These are phyloP conservation scores for Epinephelus cyanopodus DNA, from an alignment of 2,113 vertebrate species.

Conservation along the genomic window DNA sequence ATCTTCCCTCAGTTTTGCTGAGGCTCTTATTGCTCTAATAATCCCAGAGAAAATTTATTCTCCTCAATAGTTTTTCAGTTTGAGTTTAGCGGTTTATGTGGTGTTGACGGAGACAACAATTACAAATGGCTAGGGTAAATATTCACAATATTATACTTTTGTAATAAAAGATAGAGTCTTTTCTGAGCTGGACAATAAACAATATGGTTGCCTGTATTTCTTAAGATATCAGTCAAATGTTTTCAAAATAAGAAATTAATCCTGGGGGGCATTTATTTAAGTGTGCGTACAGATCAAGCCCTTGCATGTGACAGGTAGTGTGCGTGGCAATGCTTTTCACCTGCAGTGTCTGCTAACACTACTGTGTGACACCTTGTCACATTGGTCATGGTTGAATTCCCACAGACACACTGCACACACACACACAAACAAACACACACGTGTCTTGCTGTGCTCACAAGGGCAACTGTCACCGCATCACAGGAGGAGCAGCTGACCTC, in stretches of 20 bases:
- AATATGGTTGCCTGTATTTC: background rate
- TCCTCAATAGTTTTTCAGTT: background rate
- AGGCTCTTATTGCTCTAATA: too few species aligned
- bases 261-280: background rate
- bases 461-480: slow-evolving; percentile 57
- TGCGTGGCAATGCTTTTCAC: slow-evolving; percentile 14
- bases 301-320: background rate
- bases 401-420: slow-evolving; percentile 14
- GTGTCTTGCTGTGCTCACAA: slow-evolving; percentile 52
- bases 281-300: background rate
- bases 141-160: background rate
- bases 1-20: too few species aligned
- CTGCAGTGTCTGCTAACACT: slow-evolving; percentile 41
- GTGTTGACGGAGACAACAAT: background rate
- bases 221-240: background rate
- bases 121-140: background rate
- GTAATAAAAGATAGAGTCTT: background rate
- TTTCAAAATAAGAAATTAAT: background rate
- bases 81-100: background rate
- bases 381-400: slow-evolving; percentile 35
- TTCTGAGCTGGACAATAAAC: background rate
- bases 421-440: slow-evolving; percentile 26
- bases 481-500: slow-evolving; percentile 67
- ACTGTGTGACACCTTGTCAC: slow-evolving; percentile 48
- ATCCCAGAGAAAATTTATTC: background rate